Conservation (phyloP, 2,797 vertebrate species). For the Sebastes baramenuke region DNA sequence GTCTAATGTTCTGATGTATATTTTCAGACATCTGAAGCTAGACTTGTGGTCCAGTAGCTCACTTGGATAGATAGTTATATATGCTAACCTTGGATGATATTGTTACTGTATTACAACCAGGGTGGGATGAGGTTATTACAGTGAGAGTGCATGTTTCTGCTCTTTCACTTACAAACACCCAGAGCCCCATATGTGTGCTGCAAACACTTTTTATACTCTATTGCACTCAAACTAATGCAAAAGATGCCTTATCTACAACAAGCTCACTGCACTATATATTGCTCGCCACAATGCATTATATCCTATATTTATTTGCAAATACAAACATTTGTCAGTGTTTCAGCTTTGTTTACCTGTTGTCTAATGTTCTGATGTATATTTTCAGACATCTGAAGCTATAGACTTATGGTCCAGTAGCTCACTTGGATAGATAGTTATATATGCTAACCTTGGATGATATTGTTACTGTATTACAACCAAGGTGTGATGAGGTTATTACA, state of each 20-base stretch:
- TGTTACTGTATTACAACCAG: slow-evolving; percentile 15
- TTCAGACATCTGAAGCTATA: background rate
- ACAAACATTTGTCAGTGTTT: background rate
- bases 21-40: background rate
- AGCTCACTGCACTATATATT: background rate
- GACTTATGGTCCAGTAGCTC: background rate
- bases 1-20: background rate
- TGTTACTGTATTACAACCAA: slow-evolving; percentile 12
- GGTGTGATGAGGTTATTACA: slow-evolving; percentile 15
- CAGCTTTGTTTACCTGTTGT: slow-evolving; percentile 88
- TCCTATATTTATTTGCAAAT: background rate
- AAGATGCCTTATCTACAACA: background rate
- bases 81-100: slow-evolving; percentile 5
- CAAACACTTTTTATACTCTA: background rate
- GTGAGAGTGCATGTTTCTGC: slow-evolving; percentile 18
- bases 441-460: slow-evolving; percentile 5
- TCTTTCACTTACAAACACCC: slow-evolving; percentile 5
- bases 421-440: background rate
- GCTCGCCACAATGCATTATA: background rate
- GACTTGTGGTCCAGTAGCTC: background rate
- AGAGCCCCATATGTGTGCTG: background rate
- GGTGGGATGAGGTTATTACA: slow-evolving; percentile 16
- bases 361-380: slow-evolving; percentile 38
- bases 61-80: background rate
- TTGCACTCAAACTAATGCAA: background rate